A percentile compares a stretch with the other conserved stretches of the same genome.
These are phyloP conservation scores for Podarcis raffonei DNA, from an alignment of 2,113 vertebrate genomes.

Conservation along the genomic window DNA sequence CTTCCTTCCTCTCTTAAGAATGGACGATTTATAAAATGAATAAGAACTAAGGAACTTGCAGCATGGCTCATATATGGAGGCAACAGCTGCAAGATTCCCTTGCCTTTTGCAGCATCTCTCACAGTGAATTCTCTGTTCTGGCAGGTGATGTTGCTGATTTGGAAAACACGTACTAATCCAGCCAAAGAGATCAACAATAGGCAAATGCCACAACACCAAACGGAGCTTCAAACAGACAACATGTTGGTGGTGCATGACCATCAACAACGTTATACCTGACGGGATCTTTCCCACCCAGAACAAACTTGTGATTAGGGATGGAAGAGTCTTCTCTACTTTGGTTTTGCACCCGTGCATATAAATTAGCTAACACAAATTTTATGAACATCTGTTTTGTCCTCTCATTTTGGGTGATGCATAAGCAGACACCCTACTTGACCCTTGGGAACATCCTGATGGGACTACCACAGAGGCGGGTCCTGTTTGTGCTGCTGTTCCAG, in stretches of 20 bases:
- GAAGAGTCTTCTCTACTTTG: too few relatives aligned
- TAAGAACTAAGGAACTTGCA: constrained; percentile 48
- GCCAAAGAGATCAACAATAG: constrained; percentile 15
- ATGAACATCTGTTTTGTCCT: too few relatives aligned
- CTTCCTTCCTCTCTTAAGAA: constrained; percentile 69
- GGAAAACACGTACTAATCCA: not conserved
- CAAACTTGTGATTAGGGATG: not conserved
- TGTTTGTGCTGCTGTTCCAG: not conserved
- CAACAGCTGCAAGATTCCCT: constrained; percentile 63
- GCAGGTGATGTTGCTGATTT: not conserved
- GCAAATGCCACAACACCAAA: not conserved
- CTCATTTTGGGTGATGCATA: not conserved
- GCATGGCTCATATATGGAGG: constrained; percentile 42
- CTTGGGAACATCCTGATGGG: too few relatives aligned
- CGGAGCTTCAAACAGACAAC: not conserved
- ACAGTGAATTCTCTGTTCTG: accelerated
- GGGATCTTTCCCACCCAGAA: not conserved
- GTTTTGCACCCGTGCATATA: too few relatives aligned
- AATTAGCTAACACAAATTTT: too few relatives aligned
- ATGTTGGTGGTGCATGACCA: not conserved
- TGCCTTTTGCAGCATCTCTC: constrained; percentile 16
- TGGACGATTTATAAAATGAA: constrained; percentile 57
- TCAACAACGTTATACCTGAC: not conserved
- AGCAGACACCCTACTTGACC: not conserved
- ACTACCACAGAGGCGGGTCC: not conserved